Percentiles rank a stretch among this genome's conserved stretches.
Conservation (phyloP, 2,113 vertebrate species). For the Burhinus oedicnemus region DNA sequence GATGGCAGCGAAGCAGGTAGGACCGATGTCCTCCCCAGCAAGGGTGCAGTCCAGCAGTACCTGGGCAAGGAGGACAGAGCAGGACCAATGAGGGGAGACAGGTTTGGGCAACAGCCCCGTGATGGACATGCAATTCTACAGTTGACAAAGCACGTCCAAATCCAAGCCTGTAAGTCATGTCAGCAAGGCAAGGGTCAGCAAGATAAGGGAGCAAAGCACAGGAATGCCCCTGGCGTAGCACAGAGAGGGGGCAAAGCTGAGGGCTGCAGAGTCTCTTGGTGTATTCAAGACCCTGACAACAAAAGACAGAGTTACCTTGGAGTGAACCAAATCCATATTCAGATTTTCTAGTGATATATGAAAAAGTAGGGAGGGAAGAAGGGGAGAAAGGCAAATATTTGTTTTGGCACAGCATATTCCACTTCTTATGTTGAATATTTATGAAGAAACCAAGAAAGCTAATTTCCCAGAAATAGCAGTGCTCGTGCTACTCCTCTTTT, state of each 20-base stretch:
- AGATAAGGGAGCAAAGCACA: not conserved
- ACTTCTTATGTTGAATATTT: not conserved
- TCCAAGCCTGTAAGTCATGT: rapidly evolving
- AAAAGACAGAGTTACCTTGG: not conserved
- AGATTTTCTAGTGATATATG: not conserved
- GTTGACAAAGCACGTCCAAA: not conserved
- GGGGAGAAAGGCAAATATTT: not conserved
- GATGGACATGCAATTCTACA: not conserved
- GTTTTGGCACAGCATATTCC: not conserved
- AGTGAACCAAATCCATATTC: not conserved
- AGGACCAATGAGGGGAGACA: not conserved
- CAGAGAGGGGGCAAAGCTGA: not conserved
- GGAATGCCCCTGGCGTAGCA: rapidly evolving
- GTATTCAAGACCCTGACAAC: not conserved
- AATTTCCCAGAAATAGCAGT: not conserved
- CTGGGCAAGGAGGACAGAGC: not conserved
- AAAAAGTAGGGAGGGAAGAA: not conserved
- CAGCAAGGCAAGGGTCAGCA: not conserved
- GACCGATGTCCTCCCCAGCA: not conserved
- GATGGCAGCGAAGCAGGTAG: rapidly evolving
- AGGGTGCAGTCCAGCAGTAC: not conserved
- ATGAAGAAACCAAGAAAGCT: not conserved
- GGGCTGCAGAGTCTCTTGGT: not conserved
- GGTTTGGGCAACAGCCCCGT: rapidly evolving
- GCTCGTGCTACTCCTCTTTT: not conserved